Evolutionary conservation across 1,140 invertebrate species (phyloP).

Genomic region (Protaetia brevitarsis): DNA sequence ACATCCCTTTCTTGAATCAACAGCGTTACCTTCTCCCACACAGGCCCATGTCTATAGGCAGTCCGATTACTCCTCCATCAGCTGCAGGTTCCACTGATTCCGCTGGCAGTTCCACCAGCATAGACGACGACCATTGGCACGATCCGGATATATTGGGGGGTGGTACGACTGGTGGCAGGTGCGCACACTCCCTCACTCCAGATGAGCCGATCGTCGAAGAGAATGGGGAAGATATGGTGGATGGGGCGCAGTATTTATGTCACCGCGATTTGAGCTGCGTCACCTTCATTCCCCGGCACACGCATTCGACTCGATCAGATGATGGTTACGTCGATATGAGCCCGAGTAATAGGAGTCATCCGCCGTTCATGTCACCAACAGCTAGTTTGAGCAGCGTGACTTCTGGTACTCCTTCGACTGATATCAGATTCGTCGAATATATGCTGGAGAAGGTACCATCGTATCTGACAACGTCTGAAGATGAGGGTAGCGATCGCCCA

Average conservation of each 20-base stretch:
- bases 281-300: background rate
- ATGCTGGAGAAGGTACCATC: conserved; percentile 65
- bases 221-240: conserved; percentile 41
- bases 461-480: conserved; percentile 59
- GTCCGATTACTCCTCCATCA: conserved; percentile 60
- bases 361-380: conserved; percentile 57
- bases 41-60: conserved; percentile 60
- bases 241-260: too few species aligned
- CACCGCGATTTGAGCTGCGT: conserved; percentile 30
- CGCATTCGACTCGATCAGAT: conserved; percentile 39
- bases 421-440: conserved; percentile 56
- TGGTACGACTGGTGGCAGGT: conserved; percentile 35
- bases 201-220: conserved; percentile 56
- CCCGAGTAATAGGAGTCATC: conserved; percentile 47
- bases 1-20: conserved; percentile 31
- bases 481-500: conserved; percentile 60
- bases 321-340: conserved; percentile 67
- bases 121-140: conserved; percentile 56
- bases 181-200: conserved; percentile 58
- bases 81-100: conserved; percentile 66
- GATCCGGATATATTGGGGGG: conserved; percentile 41
- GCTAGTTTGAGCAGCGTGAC: conserved; percentile 69
- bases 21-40: conserved; percentile 44
- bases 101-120: conserved; percentile 66
- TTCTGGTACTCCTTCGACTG: conserved; percentile 68